These are phyloP conservation scores for Eudyptes chrysolophus DNA, from an alignment of 2,113 vertebrate genomes.

Conservation along the genomic window DNA sequence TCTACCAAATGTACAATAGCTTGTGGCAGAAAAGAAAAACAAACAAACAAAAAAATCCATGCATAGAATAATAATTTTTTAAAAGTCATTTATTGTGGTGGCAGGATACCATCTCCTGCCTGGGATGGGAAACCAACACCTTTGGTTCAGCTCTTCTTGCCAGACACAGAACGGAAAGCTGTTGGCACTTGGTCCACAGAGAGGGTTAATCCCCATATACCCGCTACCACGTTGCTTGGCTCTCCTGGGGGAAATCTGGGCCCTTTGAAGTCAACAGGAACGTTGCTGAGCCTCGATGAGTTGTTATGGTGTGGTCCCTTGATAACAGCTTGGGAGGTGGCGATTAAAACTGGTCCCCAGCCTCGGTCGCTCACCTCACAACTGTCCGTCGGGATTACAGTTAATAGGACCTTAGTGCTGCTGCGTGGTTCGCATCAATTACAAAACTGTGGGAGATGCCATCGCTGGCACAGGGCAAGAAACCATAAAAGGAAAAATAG, in stretches of 20 bases:
- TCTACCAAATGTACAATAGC: neutral
- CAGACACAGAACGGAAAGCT: neutral
- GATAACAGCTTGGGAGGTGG: neutral
- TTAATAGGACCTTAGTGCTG: neutral
- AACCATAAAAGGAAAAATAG: neutral
- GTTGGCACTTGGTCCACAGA: neutral
- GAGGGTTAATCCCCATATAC: neutral
- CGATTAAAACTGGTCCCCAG: neutral
- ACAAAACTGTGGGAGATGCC: neutral
- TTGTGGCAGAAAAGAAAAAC: neutral
- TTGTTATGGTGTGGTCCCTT: neutral
- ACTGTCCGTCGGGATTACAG: neutral
- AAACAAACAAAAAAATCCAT: neutral
- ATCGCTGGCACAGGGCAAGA: neutral
- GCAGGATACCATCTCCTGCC: neutral
- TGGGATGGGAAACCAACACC: neutral
- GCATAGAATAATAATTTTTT: neutral
- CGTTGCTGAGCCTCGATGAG: neutral
- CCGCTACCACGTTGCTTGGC: accelerated
- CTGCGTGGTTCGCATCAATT: accelerated
- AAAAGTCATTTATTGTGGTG: neutral
- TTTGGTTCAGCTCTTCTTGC: neutral
- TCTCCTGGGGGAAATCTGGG: neutral
- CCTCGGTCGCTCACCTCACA: neutral
- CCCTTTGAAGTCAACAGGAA: neutral